phyloP scores from a whole-genome alignment of 2,888 invertebrate species.

The Norana najaformis region DNA sequence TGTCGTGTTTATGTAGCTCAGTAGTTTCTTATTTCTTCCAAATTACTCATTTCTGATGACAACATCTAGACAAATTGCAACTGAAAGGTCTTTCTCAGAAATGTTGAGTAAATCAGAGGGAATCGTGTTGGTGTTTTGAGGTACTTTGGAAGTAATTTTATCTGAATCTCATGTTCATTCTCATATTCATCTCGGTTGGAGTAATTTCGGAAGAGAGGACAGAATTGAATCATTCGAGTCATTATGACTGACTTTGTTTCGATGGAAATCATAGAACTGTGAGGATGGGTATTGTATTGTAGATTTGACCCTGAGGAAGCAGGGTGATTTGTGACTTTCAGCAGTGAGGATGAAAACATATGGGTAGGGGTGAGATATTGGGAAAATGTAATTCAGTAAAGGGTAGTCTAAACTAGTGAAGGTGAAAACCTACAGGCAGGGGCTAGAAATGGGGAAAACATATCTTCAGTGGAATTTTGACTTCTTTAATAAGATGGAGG shows the following conservation, averaged over 20 bases:
- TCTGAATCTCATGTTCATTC: not conserved
- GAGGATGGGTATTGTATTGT: not conserved
- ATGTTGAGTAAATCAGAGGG: not conserved
- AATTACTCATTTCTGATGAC: conserved; percentile 4
- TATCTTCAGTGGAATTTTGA: too few relatives aligned
- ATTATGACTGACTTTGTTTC: not conserved
- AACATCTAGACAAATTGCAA: not conserved
- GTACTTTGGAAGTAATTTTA: not conserved
- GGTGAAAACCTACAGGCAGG: too few relatives aligned
- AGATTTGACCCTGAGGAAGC: not conserved
- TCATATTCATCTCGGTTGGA: not conserved
- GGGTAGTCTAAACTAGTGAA: not conserved
- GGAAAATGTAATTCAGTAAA: too few relatives aligned
- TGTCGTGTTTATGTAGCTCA: not conserved
- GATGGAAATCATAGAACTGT: too few relatives aligned
- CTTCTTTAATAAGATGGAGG: too few relatives aligned
- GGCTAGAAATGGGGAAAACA: too few relatives aligned
- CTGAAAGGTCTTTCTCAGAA: not conserved
- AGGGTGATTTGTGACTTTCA: too few relatives aligned
- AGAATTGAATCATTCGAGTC: not conserved
- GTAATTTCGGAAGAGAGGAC: not conserved
- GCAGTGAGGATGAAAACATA: not conserved
- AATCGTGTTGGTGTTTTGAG: not conserved
- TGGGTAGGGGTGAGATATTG: not conserved
- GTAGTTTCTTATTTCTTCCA: not conserved